phyloP scores from a whole-genome alignment of 2,888 invertebrate genomes.

The Lycaena phlaeas region DNA sequence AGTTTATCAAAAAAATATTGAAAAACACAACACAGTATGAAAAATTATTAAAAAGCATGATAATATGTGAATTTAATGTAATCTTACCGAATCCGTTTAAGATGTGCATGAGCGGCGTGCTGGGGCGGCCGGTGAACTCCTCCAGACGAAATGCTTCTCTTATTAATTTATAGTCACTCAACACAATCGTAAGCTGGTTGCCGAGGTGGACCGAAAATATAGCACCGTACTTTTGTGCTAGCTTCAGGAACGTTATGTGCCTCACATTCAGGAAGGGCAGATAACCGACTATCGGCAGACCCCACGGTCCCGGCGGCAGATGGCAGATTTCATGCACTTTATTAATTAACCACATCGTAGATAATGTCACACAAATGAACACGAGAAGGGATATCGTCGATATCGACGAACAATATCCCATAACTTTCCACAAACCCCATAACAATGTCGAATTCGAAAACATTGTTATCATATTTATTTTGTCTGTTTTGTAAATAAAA shows the following conservation, averaged over 20 bases:
- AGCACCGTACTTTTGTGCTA: constrained; percentile 85
- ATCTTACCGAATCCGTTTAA: constrained; percentile 90
- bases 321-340: constrained; percentile 55
- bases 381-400: constrained; percentile 55
- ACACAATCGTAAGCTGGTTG: constrained; percentile 85
- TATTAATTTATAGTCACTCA: constrained; percentile 89
- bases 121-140: constrained; percentile 91
- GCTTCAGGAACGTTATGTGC: constrained; percentile 83
- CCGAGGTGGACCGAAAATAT: constrained; percentile 88
- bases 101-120: constrained; percentile 87
- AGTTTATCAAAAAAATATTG: neutral
- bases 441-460: constrained; percentile 64
- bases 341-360: constrained; percentile 59
- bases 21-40: neutral
- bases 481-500: constrained; percentile 29
- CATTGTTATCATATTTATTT: constrained; percentile 45
- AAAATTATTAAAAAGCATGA: neutral
- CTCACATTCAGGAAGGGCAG: constrained; percentile 85
- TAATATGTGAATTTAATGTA: neutral
- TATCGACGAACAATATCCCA: constrained; percentile 48
- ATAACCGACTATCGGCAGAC: constrained; percentile 87
- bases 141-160: constrained; percentile 88
- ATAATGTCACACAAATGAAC: constrained; percentile 56
- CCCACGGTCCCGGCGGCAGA: constrained; percentile 92
- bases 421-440: constrained; percentile 65